Conservation (phyloP, 2,113 vertebrate species). For the Muntiacus reevesi region DNA sequence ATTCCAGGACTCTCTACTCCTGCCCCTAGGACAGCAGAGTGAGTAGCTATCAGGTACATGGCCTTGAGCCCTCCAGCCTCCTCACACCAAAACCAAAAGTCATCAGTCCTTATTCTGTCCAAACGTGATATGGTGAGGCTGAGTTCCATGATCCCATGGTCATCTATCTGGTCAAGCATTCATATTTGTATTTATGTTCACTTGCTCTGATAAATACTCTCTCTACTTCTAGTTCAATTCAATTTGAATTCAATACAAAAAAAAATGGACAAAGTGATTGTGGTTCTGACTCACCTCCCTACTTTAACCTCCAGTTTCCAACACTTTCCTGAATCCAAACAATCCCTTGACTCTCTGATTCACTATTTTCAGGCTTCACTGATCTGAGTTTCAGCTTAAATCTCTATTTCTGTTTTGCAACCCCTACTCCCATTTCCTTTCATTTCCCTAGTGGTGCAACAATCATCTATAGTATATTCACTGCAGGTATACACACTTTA, state of each 20-base stretch:
- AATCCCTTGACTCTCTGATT: not conserved
- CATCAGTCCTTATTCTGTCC: not conserved
- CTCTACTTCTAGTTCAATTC: not conserved
- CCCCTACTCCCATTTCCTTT: not conserved
- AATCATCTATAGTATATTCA: not conserved
- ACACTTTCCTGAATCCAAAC: not conserved
- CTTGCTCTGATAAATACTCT: not conserved
- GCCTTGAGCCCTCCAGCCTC: not conserved
- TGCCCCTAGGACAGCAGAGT: not conserved
- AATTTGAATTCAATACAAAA: not conserved
- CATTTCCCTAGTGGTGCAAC: not conserved
- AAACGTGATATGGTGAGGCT: not conserved
- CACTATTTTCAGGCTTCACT: not conserved
- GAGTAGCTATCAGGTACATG: rapidly evolving
- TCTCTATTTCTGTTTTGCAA: not conserved
- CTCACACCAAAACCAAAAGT: not conserved
- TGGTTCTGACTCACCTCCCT: not conserved
- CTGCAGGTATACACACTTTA: not conserved
- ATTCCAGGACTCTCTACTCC: not conserved
- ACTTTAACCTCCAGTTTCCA: not conserved
- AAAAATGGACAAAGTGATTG: not conserved
- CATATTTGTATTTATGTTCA: not conserved
- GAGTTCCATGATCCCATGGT: not conserved
- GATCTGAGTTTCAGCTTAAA: not conserved
- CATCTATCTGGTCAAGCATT: not conserved